Percentiles rank a stretch among this genome's conserved stretches.
These are phyloP conservation scores for Phymatocera aterrima DNA, from an alignment of 2,888 invertebrate genomes.

Conservation along the genomic window DNA sequence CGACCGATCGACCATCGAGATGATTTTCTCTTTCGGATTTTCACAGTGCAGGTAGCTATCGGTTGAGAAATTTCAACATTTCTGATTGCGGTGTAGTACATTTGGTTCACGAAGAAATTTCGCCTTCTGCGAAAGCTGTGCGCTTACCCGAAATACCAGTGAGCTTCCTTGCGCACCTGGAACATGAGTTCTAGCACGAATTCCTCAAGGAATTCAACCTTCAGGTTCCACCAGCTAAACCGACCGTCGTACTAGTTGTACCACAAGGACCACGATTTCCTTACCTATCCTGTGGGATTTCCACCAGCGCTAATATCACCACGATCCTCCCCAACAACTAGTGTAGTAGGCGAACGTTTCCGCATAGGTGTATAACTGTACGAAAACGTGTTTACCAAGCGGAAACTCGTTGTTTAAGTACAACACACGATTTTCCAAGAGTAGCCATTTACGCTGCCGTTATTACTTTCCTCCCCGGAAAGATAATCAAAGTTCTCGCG, in stretches of 20 bases:
- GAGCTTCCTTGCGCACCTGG: constrained; percentile 23
- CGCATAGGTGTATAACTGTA: not conserved
- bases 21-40: not conserved
- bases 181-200: not conserved
- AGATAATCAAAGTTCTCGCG: constrained; percentile 34
- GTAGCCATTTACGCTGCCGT: not conserved
- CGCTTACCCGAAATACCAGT: not conserved
- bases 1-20: not conserved
- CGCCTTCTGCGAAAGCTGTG: not conserved
- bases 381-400: not conserved
- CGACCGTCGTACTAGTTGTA: not conserved
- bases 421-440: constrained; percentile 23
- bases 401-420: constrained; percentile 21
- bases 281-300: constrained; percentile 16
- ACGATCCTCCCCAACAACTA: not conserved
- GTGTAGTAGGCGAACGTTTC: not conserved
- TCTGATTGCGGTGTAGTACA: not conserved
- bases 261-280: constrained; percentile 31
- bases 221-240: constrained; percentile 19
- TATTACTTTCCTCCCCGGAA: not conserved
- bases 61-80: not conserved
- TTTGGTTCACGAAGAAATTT: constrained; percentile 24
- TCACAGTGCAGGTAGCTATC: too few species aligned
- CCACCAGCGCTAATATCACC: constrained; percentile 1
- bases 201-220: constrained; percentile 31